Percentiles rank a stretch among this genome's conserved stretches.
phyloP scores from a whole-genome alignment of 2,797 vertebrate genomes.

The Crypturellus tataupa region DNA sequence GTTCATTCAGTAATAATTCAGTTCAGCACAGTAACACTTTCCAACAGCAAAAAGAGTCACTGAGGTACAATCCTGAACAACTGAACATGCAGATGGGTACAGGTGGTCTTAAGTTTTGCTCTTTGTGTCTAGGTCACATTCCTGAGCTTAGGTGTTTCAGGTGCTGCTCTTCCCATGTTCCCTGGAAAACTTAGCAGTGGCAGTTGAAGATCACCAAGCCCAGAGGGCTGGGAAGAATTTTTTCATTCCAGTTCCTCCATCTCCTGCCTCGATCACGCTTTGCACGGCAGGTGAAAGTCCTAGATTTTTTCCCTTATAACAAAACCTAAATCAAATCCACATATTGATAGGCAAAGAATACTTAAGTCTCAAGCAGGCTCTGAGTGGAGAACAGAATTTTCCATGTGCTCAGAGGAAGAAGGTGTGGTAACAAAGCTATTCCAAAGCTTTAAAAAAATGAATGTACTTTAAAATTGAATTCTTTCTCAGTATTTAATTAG shows the following conservation, averaged over 20 bases:
- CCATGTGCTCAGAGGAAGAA: not conserved
- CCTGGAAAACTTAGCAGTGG: not conserved
- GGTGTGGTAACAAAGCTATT: not conserved
- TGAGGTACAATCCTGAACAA: not conserved
- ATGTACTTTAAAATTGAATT: not conserved
- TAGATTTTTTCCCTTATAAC: not conserved
- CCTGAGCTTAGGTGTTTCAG: not conserved
- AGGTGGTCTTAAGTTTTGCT: constrained; percentile 33
- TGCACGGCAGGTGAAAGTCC: not conserved
- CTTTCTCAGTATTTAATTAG: not conserved
- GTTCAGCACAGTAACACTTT: not conserved
- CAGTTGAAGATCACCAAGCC: not conserved
- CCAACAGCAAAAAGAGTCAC: not conserved
- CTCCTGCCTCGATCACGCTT: not conserved
- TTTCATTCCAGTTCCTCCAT: not conserved
- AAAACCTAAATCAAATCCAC: not conserved
- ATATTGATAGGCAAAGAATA: not conserved
- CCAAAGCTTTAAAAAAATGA: not conserved
- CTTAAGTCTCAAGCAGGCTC: not conserved
- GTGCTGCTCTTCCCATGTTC: not conserved
- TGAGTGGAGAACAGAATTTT: not conserved
- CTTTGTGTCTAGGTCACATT: not conserved
- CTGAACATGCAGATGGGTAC: not conserved
- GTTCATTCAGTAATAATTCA: not conserved
- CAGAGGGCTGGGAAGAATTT: not conserved